Base-by-base conservation (phyloP, 2,888 invertebrate species). In the Ernsta delagoae region DNA sequence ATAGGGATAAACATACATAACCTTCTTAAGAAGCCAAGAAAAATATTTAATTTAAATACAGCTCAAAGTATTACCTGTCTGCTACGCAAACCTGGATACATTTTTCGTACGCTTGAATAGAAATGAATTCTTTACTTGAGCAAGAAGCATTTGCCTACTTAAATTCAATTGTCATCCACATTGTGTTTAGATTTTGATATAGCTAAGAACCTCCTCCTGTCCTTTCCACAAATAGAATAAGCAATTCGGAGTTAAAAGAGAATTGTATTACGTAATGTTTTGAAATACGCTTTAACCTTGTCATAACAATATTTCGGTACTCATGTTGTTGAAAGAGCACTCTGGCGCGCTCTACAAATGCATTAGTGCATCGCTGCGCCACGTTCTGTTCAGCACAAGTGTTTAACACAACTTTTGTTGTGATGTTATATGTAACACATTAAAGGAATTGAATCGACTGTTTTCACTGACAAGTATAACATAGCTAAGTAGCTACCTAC, bases 231-330 rank as follows among this genome's bases (percentile, higher is more conserved):
- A 54, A 50, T 9, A 36, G 50, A 62, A 54, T 63, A 63, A 48
- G 31, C 24, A n/a, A 16, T 16, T 16, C 5, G 48, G 39, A 59
- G 59, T 16, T 39, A 12, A 43, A 66, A 60, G 12, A 54, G 31
- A 60, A 60, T 45, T 66, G 60, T 54, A 60, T 66, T 59, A 59
- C 41, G 31, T 24, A n/a, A 60, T 16, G 48, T 50, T 54, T 39
- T 16, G 16, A 61, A 67, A 61, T 60, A 45, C 12, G 54, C 34
- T 41, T 60, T 48, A 43, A 66, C 60, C 67, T 67, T 67, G 67
- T 61, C 67, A 67, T 59, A 67, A 67, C 67, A 67, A 67, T 67
- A 67, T 66, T 66, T 67, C 60, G 67, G 67, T 67, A 12, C 60
- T 60, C 54, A 16, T 24, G 54, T 53, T 7, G 54, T 36, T n/a